phyloP scores from a whole-genome alignment of 2,113 vertebrate species.

The Oreotragus oreotragus region DNA sequence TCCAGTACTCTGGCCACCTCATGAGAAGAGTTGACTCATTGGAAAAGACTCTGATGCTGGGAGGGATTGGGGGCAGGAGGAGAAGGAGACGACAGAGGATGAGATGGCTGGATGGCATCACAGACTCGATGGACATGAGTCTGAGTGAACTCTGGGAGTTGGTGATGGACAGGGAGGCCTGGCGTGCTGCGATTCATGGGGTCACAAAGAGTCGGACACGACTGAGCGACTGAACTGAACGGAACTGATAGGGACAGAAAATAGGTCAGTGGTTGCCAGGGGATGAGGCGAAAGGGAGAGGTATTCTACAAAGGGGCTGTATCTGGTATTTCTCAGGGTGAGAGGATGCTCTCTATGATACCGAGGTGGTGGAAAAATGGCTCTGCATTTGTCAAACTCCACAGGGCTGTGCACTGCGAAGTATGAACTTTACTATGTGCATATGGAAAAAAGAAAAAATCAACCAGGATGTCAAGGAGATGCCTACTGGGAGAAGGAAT shows the following conservation, averaged over 20 bases:
- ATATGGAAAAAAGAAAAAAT: background rate
- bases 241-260: background rate
- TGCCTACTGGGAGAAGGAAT: background rate
- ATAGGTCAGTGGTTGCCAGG: background rate
- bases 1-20: no score
- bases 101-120: no score
- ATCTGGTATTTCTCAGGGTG: background rate
- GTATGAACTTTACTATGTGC: background rate
- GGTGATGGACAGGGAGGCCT: no score
- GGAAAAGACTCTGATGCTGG: no score
- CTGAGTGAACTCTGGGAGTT: no score
- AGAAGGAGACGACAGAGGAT: no score
- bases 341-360: background rate
- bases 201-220: no score
- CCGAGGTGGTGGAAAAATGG: background rate
- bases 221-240: no score
- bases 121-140: accelerated
- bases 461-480: background rate
- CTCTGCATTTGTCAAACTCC: background rate
- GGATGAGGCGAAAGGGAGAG: background rate
- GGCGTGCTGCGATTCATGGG: no score
- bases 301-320: background rate
- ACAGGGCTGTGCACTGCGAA: background rate
- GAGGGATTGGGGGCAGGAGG: no score
- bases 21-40: no score